Conservation (phyloP, 2,888 invertebrate species). For the Lepetodrilus schrolli region DNA sequence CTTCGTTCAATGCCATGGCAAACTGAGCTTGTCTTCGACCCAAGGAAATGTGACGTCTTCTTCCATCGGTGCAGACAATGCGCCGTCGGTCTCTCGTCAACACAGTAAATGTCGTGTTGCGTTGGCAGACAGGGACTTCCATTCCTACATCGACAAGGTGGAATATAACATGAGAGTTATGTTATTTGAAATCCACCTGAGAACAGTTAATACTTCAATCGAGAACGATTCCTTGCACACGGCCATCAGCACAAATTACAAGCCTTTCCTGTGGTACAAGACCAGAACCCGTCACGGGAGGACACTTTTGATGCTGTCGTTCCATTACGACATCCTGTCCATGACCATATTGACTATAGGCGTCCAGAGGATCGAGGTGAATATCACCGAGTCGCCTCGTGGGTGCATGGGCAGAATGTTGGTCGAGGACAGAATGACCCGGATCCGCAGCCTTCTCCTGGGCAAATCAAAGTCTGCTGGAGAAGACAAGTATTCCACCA, state of each 20-base stretch:
- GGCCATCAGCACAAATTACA: slow-evolving; percentile 42
- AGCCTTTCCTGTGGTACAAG: slow-evolving; percentile 68
- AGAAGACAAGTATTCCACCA: not conserved
- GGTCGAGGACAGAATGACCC: slow-evolving; percentile 37
- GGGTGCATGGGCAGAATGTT: slow-evolving; percentile 61
- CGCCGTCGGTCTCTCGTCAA: not conserved
- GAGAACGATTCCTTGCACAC: slow-evolving; percentile 1
- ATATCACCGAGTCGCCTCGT: slow-evolving; percentile 58
- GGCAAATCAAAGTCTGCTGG: slow-evolving; percentile 41
- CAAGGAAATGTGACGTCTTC: not conserved
- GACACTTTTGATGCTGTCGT: slow-evolving; percentile 69
- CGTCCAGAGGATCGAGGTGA: slow-evolving; percentile 58
- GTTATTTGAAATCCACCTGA: slow-evolving; percentile 17
- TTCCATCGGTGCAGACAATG: no score
- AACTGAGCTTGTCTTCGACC: no score
- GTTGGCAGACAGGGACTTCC: not conserved
- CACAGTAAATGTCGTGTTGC: not conserved
- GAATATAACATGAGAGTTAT: not conserved
- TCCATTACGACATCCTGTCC: slow-evolving; percentile 71
- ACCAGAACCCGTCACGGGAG: slow-evolving; percentile 68
- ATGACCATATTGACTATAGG: slow-evolving; percentile 69
- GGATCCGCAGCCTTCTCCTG: slow-evolving; percentile 53
- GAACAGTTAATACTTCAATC: not conserved
- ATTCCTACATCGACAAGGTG: not conserved
- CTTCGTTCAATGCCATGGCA: no score